A percentile compares a stretch with the other conserved stretches of the same genome.
Conservation (phyloP, 1,140 invertebrate genomes). For the Leptopilina boulardi region DNA sequence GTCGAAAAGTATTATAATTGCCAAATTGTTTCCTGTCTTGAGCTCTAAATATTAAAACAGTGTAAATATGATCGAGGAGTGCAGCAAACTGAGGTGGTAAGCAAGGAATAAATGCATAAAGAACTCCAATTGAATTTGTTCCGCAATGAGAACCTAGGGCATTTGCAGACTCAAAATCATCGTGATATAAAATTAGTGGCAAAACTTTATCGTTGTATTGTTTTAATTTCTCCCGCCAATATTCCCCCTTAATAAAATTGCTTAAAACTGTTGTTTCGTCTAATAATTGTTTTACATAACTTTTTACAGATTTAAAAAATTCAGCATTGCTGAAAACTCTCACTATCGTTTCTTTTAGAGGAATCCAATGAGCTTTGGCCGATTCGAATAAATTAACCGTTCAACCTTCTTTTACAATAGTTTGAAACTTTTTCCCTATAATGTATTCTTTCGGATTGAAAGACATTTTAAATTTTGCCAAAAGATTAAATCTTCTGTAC, state of each 20-base stretch:
- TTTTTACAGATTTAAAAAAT: not conserved
- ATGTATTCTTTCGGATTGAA: not conserved
- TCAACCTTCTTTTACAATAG: not conserved
- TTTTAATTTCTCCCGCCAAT: slow-evolving; percentile 14
- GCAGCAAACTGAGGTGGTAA: slow-evolving; percentile 27
- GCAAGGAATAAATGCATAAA: slow-evolving; percentile 19
- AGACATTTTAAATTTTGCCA: not conserved
- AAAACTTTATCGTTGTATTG: not conserved
- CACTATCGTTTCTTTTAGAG: not conserved
- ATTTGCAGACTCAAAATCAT: slow-evolving; percentile 30
- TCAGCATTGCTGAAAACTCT: not conserved
- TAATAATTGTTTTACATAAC: not conserved
- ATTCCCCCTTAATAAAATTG: slow-evolving; percentile 9
- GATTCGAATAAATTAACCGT: not conserved
- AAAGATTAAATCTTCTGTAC: not conserved
- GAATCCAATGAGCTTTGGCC: not conserved
- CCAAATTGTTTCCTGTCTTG: slow-evolving; percentile 3
- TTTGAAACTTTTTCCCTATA: not conserved
- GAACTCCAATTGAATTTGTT: slow-evolving; percentile 17
- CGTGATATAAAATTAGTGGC: slow-evolving; percentile 25
- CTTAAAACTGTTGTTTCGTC: not conserved
- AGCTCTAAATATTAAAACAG: slow-evolving; percentile 15
- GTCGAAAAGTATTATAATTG: not conserved
- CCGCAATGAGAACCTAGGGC: slow-evolving; percentile 15
- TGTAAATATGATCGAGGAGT: not conserved